Base-by-base conservation (phyloP, 2,797 vertebrate species). In the Alauda arvensis region DNA sequence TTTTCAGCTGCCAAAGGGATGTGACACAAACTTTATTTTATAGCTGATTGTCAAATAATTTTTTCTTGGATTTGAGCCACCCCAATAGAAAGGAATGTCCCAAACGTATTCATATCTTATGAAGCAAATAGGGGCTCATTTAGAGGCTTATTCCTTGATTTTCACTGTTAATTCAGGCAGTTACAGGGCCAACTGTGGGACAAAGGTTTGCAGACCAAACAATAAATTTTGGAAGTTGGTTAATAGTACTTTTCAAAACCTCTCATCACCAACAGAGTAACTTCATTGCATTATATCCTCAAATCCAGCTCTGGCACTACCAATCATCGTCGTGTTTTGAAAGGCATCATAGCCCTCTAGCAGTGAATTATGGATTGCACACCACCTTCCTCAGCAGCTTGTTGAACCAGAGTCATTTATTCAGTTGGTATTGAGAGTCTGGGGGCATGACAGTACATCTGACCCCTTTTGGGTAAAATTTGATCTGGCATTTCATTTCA, bases 401-500 rank as follows among this genome's bases (percentile, higher is more conserved):
- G 75, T 93, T 95, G 94, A 95, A 95, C 91, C 33, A 63, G 77
- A 94, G 92, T 95, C 95, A 96, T 96, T 97, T 97, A 96, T 96
- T 96, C 95, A 95, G 94, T 91, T 95, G 92, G 94, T 95, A 96
- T 96, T 96, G 95, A 42, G 93, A 96, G 93, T 96, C 94, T 94
- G 77, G 94, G 96, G 95, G 91, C 96, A 95, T 78, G 95, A 96
- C 95, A 96, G 94, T 96, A 97, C 96, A 97, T 96, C 96, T 96
- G 95, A 97, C 95, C 95, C 94, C 94, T 96, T 96, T 96, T 96
- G 96, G 97, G 96, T 97, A 98, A 97, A 97, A 97, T 97, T 96
- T 97, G 96, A 97, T 97, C 96, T 97, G 96, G 96, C 97, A 97
- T 97, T 97, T 98, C 96, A 97, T 98, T 97, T 97, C 96, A 97